A percentile compares a stretch with the other conserved stretches of the same genome.
Evolutionary conservation across 2,113 vertebrate species (phyloP).

Genomic region (Mugil cephalus): DNA sequence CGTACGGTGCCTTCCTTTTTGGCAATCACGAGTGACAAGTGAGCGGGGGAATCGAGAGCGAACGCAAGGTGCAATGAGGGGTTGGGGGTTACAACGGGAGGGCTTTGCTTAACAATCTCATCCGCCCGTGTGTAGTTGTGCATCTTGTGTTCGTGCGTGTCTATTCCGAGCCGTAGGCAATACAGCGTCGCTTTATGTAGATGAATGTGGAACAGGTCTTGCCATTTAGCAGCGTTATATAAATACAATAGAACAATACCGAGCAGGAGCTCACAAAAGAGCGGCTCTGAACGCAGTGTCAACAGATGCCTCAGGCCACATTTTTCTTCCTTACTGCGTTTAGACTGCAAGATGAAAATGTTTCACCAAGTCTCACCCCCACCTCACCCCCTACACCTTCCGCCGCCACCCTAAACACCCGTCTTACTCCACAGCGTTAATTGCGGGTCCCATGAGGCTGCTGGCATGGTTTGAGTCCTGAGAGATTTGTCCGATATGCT

Average conservation of each 20-base stretch:
- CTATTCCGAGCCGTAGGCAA: constrained; percentile 87
- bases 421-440: constrained; percentile 87
- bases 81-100: constrained; percentile 59
- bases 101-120: constrained; percentile 89
- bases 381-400: constrained; percentile 28
- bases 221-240: constrained; percentile 89
- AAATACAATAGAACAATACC: constrained; percentile 82
- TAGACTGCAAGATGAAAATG: constrained; percentile 86
- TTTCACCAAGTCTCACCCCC: constrained; percentile 81
- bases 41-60: constrained; percentile 83
- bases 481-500: constrained; percentile 78
- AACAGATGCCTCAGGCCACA: constrained; percentile 92
- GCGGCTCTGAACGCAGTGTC: constrained; percentile 88
- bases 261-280: constrained; percentile 63
- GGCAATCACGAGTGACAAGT: constrained; percentile 90
- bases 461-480: constrained; percentile 75
- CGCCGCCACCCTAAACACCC: constrained; percentile 36
- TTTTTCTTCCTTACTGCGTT: constrained; percentile 62
- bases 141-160: constrained; percentile 35
- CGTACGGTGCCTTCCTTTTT: constrained; percentile 91
- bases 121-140: constrained; percentile 63
- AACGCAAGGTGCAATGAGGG: constrained; percentile 64
- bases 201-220: constrained; percentile 93
- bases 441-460: constrained; percentile 88
- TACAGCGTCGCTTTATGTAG: constrained; percentile 92